A percentile compares a stretch with the other conserved stretches of the same genome.
Conservation (phyloP, 2,797 vertebrate genomes). For the Cossypha caffra region DNA sequence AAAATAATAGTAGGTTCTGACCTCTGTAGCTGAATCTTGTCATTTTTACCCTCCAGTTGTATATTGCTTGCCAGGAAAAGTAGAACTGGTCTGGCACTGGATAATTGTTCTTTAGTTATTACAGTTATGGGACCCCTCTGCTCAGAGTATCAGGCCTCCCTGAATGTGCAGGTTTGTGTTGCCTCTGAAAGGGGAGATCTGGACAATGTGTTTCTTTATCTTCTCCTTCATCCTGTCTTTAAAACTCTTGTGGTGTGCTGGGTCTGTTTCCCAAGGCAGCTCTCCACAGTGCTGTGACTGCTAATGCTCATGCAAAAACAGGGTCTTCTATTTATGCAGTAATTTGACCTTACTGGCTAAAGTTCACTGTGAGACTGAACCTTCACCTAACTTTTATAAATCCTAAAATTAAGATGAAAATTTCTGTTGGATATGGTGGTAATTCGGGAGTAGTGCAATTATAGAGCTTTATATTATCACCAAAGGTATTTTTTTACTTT, state of each 20-base stretch:
- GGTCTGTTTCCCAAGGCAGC: not conserved
- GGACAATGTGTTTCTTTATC: not conserved
- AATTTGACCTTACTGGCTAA: constrained; percentile 17
- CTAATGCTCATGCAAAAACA: not conserved
- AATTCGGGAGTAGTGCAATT: not conserved
- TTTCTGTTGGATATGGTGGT: not conserved
- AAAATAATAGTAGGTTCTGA: not conserved
- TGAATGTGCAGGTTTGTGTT: not conserved
- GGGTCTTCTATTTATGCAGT: not conserved
- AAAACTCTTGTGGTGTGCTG: not conserved
- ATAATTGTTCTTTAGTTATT: not conserved
- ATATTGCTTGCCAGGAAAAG: not conserved
- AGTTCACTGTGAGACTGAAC: constrained; percentile 4
- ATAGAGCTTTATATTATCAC: not conserved
- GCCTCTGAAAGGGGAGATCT: not conserved
- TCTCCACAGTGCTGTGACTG: not conserved
- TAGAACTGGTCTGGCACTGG: not conserved
- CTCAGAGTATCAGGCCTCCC: not conserved
- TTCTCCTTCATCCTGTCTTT: not conserved
- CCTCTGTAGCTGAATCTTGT: not conserved
- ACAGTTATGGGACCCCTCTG: not conserved
- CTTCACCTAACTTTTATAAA: not conserved
- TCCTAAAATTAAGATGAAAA: not conserved
- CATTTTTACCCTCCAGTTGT: not conserved
- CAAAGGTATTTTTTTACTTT: not conserved